Base-by-base conservation (phyloP, 2,888 invertebrate species). In the Chrysotoxum bicinctum region DNA sequence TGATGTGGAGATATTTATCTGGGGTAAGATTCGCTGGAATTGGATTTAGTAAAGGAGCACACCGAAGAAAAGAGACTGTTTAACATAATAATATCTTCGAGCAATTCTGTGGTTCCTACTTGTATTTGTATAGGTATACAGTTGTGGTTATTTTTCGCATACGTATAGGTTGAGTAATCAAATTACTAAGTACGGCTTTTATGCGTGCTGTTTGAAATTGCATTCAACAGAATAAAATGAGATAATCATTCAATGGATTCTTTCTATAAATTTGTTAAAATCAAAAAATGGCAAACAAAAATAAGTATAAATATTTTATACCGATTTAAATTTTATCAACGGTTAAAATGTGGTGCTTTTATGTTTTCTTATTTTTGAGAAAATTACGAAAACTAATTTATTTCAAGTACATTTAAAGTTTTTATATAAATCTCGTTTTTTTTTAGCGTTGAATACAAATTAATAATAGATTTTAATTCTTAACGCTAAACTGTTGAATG, bases 1-100 rank as follows among this genome's bases (percentile, higher is more conserved):
- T 40, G 37, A 43, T n/a, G 43, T 50, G 21, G 16, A 14, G n/a
- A 35, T 56, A 75, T 64, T 69, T 76, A 45, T 70, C 64, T 69
- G 69, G 19, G 32, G 48, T 62, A 45, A 45, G 26, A 26, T 40
- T 60, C 66, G 43, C 12, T 54, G 32, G 23, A 56, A 62, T 62
- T 78, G 72, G 32, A 48, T 76, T 50, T 35, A 26, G 9, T 40
- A 54, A 64, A 56, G 68, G 50, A 56, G 62, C 26, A 43, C 68
- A 52, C 52, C 23, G 37, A 72, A 73, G 66, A 62, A 68, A 62
- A 73, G 72, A 76, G 60, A 76, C 76, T 72, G 45, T 58, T 76
- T 54, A 72, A 68, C 80, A 76, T 80, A 76, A 80, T 79, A 85
- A 72, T 76, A 72, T 58, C 80, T 76, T 74, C 40, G 66, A 79